Conservation (phyloP, 1,140 invertebrate genomes). For the Eriocheir sinensis region DNA sequence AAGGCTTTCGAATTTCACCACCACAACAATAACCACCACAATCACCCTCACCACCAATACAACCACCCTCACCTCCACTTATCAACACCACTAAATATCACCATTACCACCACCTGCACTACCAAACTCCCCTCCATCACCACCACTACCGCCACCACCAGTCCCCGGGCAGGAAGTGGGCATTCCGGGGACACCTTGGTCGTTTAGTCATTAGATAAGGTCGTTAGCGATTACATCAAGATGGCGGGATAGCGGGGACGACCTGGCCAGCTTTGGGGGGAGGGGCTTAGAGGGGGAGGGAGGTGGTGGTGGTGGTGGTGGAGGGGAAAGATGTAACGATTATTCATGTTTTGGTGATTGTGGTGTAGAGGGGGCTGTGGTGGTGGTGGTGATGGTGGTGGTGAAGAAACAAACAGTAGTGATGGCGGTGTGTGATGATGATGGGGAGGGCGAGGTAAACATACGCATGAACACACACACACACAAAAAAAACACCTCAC, state of each 20-base stretch:
- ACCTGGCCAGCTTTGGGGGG: no score
- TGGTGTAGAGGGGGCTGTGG: background rate
- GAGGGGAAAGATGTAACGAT: background rate
- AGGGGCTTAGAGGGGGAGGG: background rate
- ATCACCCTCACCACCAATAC: background rate
- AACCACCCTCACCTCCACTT: background rate
- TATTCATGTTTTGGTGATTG: no score
- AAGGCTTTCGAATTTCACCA: background rate
- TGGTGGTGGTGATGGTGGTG: background rate
- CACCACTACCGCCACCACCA: background rate
- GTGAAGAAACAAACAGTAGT: background rate
- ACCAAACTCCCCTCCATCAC: background rate
- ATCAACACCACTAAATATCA: no score
- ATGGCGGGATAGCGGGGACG: slow-evolving; percentile 17
- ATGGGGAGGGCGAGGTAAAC: no score
- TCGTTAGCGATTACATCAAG: slow-evolving; percentile 65
- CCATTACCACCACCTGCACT: background rate
- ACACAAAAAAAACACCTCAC: background rate
- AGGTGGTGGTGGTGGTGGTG: background rate
- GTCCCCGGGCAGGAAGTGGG: slow-evolving; percentile 30
- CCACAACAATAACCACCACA: background rate
- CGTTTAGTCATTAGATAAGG: slow-evolving; percentile 67
- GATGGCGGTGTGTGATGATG: no score
- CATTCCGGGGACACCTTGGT: slow-evolving; percentile 40
- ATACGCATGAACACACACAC: no score